phyloP scores from a whole-genome alignment of 2,797 vertebrate species.

The Hoplostethus mediterraneus region DNA sequence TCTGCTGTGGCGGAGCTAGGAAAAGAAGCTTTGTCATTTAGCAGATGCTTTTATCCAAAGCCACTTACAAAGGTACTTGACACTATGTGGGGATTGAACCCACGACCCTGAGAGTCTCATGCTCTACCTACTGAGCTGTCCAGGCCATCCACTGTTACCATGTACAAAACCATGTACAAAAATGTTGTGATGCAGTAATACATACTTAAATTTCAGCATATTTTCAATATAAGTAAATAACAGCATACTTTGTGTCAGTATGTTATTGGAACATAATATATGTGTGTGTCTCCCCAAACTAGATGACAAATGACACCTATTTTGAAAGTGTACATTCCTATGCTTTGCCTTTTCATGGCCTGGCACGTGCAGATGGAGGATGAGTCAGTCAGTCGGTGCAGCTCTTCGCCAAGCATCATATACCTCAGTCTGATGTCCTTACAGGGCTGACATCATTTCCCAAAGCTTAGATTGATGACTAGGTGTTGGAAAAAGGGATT shows the following conservation, averaged over 20 bases:
- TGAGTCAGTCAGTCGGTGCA: not conserved
- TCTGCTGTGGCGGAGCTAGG: not conserved
- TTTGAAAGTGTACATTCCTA: not conserved
- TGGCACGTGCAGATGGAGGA: slow-evolving; percentile 1
- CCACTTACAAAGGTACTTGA: too few relatives aligned
- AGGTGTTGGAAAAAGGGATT: not conserved
- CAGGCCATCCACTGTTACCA: too few relatives aligned
- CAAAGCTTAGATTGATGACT: not conserved
- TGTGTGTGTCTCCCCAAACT: not conserved
- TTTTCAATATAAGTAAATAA: not conserved
- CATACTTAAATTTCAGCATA: too few relatives aligned
- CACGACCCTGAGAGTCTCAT: too few relatives aligned
- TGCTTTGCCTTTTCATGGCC: not conserved
- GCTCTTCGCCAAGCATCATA: too few relatives aligned
- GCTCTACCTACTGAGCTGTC: too few relatives aligned
- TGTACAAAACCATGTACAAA: not conserved
- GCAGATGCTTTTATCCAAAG: too few relatives aligned
- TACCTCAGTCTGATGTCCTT: not conserved
- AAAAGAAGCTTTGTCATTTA: not conserved
- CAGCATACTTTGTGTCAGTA: not conserved
- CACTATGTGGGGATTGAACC: too few relatives aligned
- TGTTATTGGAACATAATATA: not conserved
- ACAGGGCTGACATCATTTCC: slow-evolving; percentile 16
- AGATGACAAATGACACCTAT: not conserved
- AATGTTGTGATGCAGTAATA: too few relatives aligned